These are phyloP conservation scores for Hydropotes inermis DNA, from an alignment of 2,113 vertebrate genomes.

Conservation along the genomic window DNA sequence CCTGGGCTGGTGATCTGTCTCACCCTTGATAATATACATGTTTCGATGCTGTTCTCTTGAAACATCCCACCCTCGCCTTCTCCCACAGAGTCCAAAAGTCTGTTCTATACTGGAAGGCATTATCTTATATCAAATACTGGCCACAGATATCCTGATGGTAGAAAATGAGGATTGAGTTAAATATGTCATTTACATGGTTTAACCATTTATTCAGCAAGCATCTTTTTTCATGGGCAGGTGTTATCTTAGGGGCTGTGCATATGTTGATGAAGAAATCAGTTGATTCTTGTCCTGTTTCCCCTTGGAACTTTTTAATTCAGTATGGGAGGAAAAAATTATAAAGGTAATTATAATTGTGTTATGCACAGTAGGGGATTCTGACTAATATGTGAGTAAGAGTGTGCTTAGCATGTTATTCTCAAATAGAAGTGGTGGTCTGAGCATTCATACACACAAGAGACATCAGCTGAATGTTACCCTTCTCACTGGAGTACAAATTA, in stretches of 20 bases:
- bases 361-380: neutral
- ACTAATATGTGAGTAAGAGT: neutral
- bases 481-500: neutral
- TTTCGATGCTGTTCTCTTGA: no score
- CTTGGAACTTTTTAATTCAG: neutral
- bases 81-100: no score
- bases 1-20: no score
- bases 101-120: neutral
- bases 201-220: neutral
- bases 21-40: no score
- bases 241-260: neutral
- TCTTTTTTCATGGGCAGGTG: neutral
- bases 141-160: neutral
- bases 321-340: constrained; percentile 5
- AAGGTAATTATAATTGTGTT: neutral
- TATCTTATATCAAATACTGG: neutral
- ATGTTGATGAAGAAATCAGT: neutral
- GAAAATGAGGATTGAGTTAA: neutral
- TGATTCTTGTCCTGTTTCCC: neutral
- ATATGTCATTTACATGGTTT: neutral
- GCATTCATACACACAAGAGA: neutral
- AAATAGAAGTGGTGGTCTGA: neutral
- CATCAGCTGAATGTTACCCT: neutral
- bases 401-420: neutral
- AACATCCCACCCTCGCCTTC: no score